Base-by-base conservation (phyloP, 2,888 invertebrate species). In the Trypoxylon attenuatum region DNA sequence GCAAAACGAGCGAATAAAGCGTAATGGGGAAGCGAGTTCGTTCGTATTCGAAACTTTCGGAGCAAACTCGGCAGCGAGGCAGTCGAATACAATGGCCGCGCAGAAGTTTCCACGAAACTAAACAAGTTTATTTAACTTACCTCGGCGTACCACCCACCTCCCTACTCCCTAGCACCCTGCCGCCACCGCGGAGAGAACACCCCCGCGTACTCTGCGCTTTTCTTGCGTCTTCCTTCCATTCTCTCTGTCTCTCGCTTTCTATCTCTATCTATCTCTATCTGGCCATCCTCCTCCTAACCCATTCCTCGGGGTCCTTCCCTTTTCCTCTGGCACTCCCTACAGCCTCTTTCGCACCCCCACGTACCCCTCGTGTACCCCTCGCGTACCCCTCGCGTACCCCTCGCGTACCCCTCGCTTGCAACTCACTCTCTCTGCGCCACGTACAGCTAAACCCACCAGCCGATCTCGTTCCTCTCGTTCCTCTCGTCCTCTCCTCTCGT, bases 81-180 rank as follows among this genome's bases (percentile, higher is more conserved):
- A 81, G 79, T 76, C 77, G 82, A 83, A 82, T 82, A 84, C 84
- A 84, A 84, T 84, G 81, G 81, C 76, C 72, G 76, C 57, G 81
- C 71, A 75, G 76, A 83, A 83, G 76, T 84, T 84, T 82, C 77
- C 72, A 75, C 76, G 72, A 81, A 85, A 81, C 84, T 84, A 85
- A 86, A 85, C 84, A 83, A 84, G 85, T 85, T 85, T 85, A 84
- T 85, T 86, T 84, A 85, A 86, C 83, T 84, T 84, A 82, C 76
- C 81, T 78, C 73, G 59, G 76, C 68, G 64, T 73, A 73, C 65
- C 65, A 52, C 53, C 46, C 51, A 53, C 47, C 21, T 52, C 53
- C 58, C 43, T 29, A 47, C 54, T 51, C 45, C 46, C 41, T 39
- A 39, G 50, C 38, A 23, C 21, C 50, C 41, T 19, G 27, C 23